These are phyloP conservation scores for Xenopus laevis DNA, from an alignment of 2,113 vertebrate species.

Conservation along the genomic window DNA sequence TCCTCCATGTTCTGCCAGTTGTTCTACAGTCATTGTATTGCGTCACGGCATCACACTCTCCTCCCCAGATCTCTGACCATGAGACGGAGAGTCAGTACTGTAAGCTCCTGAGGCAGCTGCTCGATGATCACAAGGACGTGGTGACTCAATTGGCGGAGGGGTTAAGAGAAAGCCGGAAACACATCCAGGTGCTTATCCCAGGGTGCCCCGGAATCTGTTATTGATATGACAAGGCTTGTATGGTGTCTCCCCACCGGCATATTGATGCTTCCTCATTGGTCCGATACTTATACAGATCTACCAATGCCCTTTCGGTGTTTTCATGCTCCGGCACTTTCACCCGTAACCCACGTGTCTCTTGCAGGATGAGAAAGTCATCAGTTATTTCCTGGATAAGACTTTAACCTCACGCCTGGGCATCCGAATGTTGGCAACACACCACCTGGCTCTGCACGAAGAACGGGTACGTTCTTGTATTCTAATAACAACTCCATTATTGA, in stretches of 20 bases:
- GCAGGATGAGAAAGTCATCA: constrained; percentile 77
- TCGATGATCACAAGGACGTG: constrained; percentile 91
- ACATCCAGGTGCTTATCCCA: constrained; percentile 68
- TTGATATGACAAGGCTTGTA: too few relatives aligned
- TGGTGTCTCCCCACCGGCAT: too few relatives aligned
- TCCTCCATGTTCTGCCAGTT: neutral
- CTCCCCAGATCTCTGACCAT: constrained; percentile 76
- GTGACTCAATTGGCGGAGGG: constrained; percentile 88
- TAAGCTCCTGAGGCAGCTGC: constrained; percentile 81
- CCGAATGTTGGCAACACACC: constrained; percentile 87
- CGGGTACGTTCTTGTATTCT: constrained; percentile 61
- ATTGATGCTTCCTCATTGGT: too few relatives aligned
- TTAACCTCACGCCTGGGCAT: constrained; percentile 88
- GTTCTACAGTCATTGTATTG: neutral
- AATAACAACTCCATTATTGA: too few relatives aligned
- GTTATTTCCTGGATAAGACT: constrained; percentile 82
- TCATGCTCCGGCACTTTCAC: too few relatives aligned
- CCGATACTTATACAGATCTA: too few relatives aligned
- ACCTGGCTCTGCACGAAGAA: constrained; percentile 83
- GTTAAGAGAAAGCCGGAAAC: constrained; percentile 81
- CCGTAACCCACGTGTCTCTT: too few relatives aligned
- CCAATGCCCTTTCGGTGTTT: too few relatives aligned
- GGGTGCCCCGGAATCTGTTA: too few relatives aligned
- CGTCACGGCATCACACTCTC: neutral
- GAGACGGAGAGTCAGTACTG: constrained; percentile 76